These are phyloP conservation scores for Phoxinus phoxinus DNA, from an alignment of 2,113 vertebrate species.

Conservation along the genomic window DNA sequence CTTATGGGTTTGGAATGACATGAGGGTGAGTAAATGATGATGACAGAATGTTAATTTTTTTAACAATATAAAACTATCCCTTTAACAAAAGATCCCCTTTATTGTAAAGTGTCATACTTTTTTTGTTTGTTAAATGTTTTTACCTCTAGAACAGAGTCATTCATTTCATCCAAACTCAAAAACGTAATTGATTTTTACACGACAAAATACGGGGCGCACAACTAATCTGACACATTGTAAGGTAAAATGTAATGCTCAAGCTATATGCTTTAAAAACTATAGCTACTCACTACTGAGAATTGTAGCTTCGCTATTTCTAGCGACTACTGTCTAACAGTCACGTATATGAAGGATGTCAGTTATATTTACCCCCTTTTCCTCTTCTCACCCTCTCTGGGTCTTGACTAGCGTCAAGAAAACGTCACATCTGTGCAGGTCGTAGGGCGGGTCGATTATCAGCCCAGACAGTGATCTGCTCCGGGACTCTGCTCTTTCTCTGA, in stretches of 20 bases:
- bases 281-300: not conserved
- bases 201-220: not conserved
- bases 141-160: not conserved
- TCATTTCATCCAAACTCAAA: not conserved
- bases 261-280: not conserved
- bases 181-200: not conserved
- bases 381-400: not conserved
- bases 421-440: constrained; percentile 2
- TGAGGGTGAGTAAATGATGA: no score
- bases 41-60: no score
- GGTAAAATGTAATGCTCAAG: not conserved
- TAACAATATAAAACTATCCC: no score
- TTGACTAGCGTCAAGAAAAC: not conserved
- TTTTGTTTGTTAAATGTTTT: no score
- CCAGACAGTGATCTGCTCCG: not conserved
- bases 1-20: not conserved
- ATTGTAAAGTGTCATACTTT: no score
- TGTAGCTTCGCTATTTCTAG: not conserved
- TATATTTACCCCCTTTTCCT: constrained; percentile 7
- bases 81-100: no score
- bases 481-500: constrained; percentile 50
- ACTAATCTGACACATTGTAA: not conserved
- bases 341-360: constrained; percentile 12
- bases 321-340: not conserved
- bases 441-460: constrained; percentile 51